A percentile compares a stretch with the other conserved stretches of the same genome.
Conservation (phyloP, 1,140 invertebrate species). For the Dreissena polymorpha region DNA sequence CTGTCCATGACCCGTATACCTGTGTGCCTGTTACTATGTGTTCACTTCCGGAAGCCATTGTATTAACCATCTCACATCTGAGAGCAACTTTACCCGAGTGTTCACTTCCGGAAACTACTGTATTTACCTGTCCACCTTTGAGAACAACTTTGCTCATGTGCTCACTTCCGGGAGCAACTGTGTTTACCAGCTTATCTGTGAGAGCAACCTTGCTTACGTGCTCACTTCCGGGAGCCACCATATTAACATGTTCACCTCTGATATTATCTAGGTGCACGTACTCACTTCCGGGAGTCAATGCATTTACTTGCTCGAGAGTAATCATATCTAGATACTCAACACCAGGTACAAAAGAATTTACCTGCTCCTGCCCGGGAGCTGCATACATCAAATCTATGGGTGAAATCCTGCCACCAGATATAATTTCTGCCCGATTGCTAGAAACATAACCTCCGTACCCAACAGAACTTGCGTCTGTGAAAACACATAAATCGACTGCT, state of each 20-base stretch:
- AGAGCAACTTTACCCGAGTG: not conserved
- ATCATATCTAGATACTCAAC: not conserved
- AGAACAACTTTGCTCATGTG: not conserved
- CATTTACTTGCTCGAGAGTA: not conserved
- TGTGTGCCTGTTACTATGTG: not conserved
- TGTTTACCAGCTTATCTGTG: too few relatives aligned
- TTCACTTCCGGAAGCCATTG: not conserved
- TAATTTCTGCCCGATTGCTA: not conserved
- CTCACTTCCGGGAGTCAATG: not conserved
- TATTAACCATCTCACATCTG: not conserved
- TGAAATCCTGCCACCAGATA: not conserved
- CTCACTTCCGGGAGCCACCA: not conserved
- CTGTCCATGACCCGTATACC: slow-evolving; percentile 11
- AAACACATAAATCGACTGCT: not conserved
- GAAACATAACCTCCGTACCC: slow-evolving; percentile 30
- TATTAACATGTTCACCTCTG: not conserved
- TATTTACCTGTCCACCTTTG: too few relatives aligned
- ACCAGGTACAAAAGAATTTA: not conserved
- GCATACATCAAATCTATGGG: not conserved
- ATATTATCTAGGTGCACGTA: not conserved
- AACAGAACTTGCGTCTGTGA: slow-evolving; percentile 34
- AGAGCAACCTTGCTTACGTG: not conserved
- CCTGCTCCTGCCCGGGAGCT: not conserved
- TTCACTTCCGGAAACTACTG: too few relatives aligned
- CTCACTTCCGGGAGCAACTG: slow-evolving; percentile 1